Conservation (phyloP, 53 echinoderm and acorn worm genomes). For the Henricia sp. region DNA sequence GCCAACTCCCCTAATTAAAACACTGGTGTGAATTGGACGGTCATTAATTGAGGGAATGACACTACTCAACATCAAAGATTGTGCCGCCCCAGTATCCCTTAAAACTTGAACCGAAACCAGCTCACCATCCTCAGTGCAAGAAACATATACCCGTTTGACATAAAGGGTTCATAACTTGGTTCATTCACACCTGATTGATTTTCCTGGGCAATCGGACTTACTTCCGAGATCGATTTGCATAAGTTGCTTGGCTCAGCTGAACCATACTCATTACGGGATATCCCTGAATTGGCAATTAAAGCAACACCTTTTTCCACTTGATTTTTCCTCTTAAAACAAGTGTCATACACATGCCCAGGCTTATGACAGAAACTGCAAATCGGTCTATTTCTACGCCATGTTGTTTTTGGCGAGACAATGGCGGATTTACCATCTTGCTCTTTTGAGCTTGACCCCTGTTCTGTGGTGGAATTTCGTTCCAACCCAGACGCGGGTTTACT, state of each 20-base stretch:
- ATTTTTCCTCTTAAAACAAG: conserved; percentile 44
- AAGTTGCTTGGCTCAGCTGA: background rate
- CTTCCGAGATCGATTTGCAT: background rate
- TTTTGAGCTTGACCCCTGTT: background rate
- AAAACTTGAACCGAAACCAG: background rate
- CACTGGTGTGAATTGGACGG: no score
- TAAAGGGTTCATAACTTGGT: background rate
- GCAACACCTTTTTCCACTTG: conserved; percentile 25
- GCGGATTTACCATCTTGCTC: background rate
- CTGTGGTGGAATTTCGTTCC: conserved; percentile 1
- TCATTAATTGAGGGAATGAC: no score
- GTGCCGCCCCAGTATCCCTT: conserved; percentile 42
- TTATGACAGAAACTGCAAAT: conserved; percentile 64
- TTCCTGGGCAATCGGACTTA: background rate
- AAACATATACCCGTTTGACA: conserved; percentile 20
- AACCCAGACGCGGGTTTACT: background rate
- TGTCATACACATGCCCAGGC: conserved; percentile 50
- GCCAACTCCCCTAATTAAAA: no score
- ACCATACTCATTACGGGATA: background rate
- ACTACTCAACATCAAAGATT: background rate
- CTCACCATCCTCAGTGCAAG: background rate
- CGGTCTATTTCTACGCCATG: conserved; percentile 21
- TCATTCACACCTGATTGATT: conserved; percentile 16
- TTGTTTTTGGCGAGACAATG: conserved; percentile 7
- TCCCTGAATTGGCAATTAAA: conserved; percentile 27